These are phyloP conservation scores for Eciton burchellii DNA, from an alignment of 1,140 invertebrate species.

Conservation along the genomic window DNA sequence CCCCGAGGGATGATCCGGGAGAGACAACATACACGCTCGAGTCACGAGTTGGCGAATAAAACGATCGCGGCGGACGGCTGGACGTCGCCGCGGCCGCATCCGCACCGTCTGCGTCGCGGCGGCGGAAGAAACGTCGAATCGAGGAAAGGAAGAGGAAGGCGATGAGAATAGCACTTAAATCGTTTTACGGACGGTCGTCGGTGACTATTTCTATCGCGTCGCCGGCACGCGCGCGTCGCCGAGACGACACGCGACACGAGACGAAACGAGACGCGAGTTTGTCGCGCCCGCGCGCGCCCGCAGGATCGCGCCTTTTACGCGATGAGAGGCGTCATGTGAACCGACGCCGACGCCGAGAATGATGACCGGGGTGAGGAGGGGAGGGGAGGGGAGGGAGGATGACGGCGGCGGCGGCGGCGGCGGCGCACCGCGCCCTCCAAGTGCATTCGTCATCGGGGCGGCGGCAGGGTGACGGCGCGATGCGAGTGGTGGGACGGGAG, in stretches of 20 bases:
- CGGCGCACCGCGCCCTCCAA: background rate
- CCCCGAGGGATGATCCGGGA: background rate
- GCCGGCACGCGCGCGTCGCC: conserved; percentile 38
- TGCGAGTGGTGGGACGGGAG: conserved; percentile 39
- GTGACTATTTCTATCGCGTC: conserved; percentile 59
- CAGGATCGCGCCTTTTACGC: conserved; percentile 58
- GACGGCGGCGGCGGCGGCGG: background rate
- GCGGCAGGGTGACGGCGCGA: conserved; percentile 7
- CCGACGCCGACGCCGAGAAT: background rate
- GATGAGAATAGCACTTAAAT: conserved; percentile 60
- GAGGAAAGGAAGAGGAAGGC: conserved; percentile 23
- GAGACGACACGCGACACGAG: conserved; percentile 42
- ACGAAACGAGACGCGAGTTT: conserved; percentile 43
- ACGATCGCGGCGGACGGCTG: conserved; percentile 38
- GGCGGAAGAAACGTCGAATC: conserved; percentile 27
- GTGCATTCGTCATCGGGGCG: conserved; percentile 37
- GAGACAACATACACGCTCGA: conserved; percentile 34
- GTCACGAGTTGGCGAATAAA: conserved; percentile 28
- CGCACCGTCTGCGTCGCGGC: too few species aligned
- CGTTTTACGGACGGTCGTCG: conserved; percentile 55
- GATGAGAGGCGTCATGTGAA: background rate
- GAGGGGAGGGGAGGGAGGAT: background rate
- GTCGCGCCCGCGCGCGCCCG: too few species aligned
- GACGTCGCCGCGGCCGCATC: background rate
- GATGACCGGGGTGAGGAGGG: too few species aligned